Evolutionary conservation across 1,140 invertebrate genomes (phyloP).

Genomic region (Dendrolimus punctatus): DNA sequence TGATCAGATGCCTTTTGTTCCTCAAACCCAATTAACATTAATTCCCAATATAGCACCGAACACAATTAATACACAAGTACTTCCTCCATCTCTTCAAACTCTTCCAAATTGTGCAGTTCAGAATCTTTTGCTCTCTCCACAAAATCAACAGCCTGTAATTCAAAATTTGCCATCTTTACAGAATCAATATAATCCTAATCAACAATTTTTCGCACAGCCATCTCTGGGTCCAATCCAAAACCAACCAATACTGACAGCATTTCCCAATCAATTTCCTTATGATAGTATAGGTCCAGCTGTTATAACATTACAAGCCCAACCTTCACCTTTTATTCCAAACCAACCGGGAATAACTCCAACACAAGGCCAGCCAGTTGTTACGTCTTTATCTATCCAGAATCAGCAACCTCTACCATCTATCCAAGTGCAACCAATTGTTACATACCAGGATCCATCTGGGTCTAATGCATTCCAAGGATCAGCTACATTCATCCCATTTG

Average conservation of each 20-base stretch:
- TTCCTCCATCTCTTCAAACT: too few species aligned
- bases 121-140: too few species aligned
- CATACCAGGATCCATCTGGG: too few species aligned
- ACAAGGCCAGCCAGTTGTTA: neutral
- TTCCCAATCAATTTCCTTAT: neutral
- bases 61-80: too few species aligned
- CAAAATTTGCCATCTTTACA: slow-evolving; percentile 1
- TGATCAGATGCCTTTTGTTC: neutral
- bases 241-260: neutral
- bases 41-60: too few species aligned
- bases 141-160: neutral
- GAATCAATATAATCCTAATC: neutral
- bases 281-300: neutral
- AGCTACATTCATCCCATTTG: too few species aligned
- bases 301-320: neutral
- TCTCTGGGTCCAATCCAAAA: slow-evolving; percentile 1
- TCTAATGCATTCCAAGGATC: too few species aligned
- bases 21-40: neutral
- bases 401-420: neutral
- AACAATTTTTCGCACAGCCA: slow-evolving; percentile 1
- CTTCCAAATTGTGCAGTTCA: too few species aligned
- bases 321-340: neutral
- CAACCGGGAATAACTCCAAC: neutral
- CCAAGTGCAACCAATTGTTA: neutral
- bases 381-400: neutral